Evolutionary conservation across 2,888 invertebrate genomes (phyloP).

Genomic region (Capitulum mitella): DNA sequence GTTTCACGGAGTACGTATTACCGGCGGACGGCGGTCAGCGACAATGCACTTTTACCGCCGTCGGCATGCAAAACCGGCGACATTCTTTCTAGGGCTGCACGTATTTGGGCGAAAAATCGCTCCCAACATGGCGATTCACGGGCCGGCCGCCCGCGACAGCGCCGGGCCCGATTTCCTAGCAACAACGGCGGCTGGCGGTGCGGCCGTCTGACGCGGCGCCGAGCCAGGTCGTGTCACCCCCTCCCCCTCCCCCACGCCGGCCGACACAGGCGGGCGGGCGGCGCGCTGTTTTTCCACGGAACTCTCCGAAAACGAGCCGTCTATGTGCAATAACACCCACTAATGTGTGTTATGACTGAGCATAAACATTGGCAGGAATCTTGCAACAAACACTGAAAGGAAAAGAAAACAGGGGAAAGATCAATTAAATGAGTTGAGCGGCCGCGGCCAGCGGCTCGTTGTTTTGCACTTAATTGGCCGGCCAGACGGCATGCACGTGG

Average conservation of each 20-base stretch:
- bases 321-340: conserved; percentile 14
- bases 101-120: background rate
- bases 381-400: conserved; percentile 12
- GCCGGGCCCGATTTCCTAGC: background rate
- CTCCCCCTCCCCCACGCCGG: too few relatives aligned
- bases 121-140: background rate
- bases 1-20: background rate
- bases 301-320: background rate
- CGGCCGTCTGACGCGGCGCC: background rate
- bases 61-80: background rate
- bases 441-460: background rate
- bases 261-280: too few relatives aligned
- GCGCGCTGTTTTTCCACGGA: background rate
- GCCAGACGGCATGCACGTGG: too few relatives aligned
- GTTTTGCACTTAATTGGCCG: background rate
- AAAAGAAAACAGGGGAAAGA: conserved; percentile 6
- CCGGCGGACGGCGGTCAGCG: background rate
- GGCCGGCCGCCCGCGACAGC: background rate
- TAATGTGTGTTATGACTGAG: conserved; percentile 21
- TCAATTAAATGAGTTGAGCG: background rate
- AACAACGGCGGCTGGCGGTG: background rate
- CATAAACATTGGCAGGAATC: background rate
- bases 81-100: background rate
- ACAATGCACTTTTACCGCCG: background rate
- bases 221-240: too few relatives aligned